phyloP scores from a whole-genome alignment of 2,113 vertebrate species.

The Rhinoderma darwinii region DNA sequence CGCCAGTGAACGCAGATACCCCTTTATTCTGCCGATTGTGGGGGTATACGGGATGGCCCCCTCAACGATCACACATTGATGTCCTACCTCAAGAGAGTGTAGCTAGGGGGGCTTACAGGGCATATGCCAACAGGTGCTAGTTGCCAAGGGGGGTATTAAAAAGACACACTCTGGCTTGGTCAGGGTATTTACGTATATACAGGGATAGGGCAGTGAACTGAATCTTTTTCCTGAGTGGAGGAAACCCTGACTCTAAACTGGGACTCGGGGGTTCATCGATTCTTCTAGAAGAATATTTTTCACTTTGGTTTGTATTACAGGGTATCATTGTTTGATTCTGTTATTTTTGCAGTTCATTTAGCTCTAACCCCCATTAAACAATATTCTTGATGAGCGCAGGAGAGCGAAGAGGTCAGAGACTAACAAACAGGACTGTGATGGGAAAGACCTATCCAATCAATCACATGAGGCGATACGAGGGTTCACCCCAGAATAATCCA shows the following conservation, averaged over 20 bases:
- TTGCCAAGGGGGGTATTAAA: too few relatives aligned
- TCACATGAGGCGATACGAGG: background rate
- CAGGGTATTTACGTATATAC: too few relatives aligned
- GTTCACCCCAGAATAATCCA: background rate
- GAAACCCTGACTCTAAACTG: background rate
- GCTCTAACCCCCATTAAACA: background rate
- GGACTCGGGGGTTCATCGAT: background rate
- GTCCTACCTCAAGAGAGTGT: too few relatives aligned
- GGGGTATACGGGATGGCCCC: too few relatives aligned
- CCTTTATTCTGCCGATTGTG: too few relatives aligned
- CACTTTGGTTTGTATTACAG: background rate
- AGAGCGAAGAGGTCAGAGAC: slow-evolving; percentile 19
- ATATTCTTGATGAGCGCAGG: background rate
- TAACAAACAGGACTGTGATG: slow-evolving; percentile 8
- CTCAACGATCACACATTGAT: too few relatives aligned
- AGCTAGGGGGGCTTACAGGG: too few relatives aligned
- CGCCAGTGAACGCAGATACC: too few relatives aligned
- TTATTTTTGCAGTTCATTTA: background rate
- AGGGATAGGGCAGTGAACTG: too few relatives aligned
- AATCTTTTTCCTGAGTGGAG: too few relatives aligned
- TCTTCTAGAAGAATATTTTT: background rate
- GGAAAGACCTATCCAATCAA: slow-evolving; percentile 21
- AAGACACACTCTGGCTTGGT: too few relatives aligned
- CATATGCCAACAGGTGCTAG: too few relatives aligned
- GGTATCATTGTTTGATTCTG: background rate